Evolutionary conservation across 1,140 invertebrate genomes (phyloP), one percentile per base, ranked within the genome.

Genomic region (Maniola jurtina): DNA sequence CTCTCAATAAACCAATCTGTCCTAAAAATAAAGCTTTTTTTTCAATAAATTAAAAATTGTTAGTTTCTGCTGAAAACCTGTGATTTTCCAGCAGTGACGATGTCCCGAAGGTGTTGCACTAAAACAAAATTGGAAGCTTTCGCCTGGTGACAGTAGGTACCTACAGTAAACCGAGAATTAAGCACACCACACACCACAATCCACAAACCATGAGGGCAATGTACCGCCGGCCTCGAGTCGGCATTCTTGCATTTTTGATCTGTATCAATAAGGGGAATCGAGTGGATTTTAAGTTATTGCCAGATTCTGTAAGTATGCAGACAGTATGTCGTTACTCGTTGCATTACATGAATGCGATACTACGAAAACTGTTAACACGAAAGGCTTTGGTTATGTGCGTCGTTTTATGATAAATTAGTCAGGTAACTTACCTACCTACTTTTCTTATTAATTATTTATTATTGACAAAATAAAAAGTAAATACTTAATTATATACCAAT

Each of bases 161-260:
- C n/a, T n/a, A n/a, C 76, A 76, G 64, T 73, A 75, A 70, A 66
- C 71, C 72, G 47, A 48, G 59, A 61, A 66, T 66, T 61, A 66
- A 66, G 57, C 58, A 67, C 59, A 59, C 56, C 5, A 11, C 11
- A 11, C 45, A 14, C 33, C 54, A 7, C 34, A 56, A 33, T 35
- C 54, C 57, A 57, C 59, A 48, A 57, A 64, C 58, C 74, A 74
- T 65, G 42, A 61, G 79, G 76, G 71, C 80, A 81, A 83, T 60
- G 83, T 66, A 76, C 83, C 65, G 60, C 47, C 75, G 79, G 73
- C 72, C 79, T 78, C 81, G 72, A 76, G 76, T 75, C 72, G 70
- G 67, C 77, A 72, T 74, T 73, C 70, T 81, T 84, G 76, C 75
- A 77, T 81, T 79, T 81, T 70, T 62, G 65, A 67, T 61, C 16